These are phyloP conservation scores for Nemoura dubitans DNA, from an alignment of 2,888 invertebrate species.

Conservation along the genomic window DNA sequence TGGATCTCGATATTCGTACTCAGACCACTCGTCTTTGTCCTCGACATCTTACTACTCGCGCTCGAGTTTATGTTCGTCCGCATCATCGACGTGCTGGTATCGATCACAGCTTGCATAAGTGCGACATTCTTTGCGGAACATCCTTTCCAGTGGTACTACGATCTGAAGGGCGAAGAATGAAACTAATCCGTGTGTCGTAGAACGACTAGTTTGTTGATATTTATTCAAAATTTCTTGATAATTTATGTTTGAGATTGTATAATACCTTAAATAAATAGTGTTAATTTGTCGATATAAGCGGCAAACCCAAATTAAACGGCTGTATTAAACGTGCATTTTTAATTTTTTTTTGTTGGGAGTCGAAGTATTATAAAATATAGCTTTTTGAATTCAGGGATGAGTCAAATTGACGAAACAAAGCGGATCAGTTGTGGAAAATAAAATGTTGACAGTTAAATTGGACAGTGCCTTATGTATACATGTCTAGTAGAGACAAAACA, in stretches of 20 bases:
- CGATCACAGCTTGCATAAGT: constrained; percentile 23
- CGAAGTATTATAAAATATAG: background rate
- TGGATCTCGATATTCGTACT: constrained; percentile 39
- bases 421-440: no score
- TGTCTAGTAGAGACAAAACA: background rate
- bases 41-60: constrained; percentile 33
- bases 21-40: constrained; percentile 40
- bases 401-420: no score
- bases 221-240: background rate
- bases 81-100: constrained; percentile 41
- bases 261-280: background rate
- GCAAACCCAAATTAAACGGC: background rate
- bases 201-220: background rate
- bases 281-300: background rate
- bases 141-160: constrained; percentile 45
- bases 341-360: no score
- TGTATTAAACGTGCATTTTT: background rate
- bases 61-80: constrained; percentile 42
- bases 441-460: background rate
- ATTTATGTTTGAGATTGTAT: background rate
- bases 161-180: constrained; percentile 16
- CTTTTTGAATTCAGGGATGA: no score
- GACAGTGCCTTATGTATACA: background rate
- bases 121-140: constrained; percentile 38
- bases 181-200: background rate